Conservation (phyloP, 1,140 invertebrate species). For the Trichomalopsis sarcophagae region DNA sequence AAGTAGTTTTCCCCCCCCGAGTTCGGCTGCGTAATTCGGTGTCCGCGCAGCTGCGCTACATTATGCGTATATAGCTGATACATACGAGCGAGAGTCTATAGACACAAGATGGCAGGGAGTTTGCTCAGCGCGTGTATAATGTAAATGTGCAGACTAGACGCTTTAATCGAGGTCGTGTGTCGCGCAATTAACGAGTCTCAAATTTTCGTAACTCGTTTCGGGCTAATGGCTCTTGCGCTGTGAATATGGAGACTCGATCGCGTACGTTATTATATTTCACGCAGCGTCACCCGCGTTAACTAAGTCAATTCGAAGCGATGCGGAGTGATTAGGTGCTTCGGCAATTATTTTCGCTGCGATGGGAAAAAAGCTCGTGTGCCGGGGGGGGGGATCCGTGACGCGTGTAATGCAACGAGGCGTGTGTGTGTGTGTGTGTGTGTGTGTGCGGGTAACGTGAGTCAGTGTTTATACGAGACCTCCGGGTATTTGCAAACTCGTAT, state of each 20-base stretch:
- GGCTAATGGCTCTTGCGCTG: neutral
- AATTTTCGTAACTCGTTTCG: neutral
- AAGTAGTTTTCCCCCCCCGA: too few species aligned
- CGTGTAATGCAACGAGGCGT: neutral
- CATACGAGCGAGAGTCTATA: neutral
- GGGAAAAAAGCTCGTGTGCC: neutral
- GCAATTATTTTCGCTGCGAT: too few species aligned
- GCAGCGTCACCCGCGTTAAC: neutral
- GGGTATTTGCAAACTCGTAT: constrained; percentile 31
- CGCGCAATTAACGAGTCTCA: neutral
- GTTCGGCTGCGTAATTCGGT: too few species aligned
- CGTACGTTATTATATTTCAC: neutral
- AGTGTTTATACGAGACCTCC: constrained; percentile 29
- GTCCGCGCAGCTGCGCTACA: too few species aligned
- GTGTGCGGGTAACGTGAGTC: neutral
- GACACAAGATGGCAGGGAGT: too few species aligned
- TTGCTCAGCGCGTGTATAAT: neutral
- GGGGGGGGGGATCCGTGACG: too few species aligned
- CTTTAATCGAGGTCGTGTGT: neutral
- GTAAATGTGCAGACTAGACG: neutral
- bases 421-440: too few species aligned
- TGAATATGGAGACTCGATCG: neutral
- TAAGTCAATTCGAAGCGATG: too few species aligned
- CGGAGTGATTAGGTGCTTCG: neutral
- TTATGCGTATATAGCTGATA: neutral